These are phyloP conservation scores for Drosophila meridionalis DNA, from an alignment of 2,888 invertebrate species.

Conservation along the genomic window DNA sequence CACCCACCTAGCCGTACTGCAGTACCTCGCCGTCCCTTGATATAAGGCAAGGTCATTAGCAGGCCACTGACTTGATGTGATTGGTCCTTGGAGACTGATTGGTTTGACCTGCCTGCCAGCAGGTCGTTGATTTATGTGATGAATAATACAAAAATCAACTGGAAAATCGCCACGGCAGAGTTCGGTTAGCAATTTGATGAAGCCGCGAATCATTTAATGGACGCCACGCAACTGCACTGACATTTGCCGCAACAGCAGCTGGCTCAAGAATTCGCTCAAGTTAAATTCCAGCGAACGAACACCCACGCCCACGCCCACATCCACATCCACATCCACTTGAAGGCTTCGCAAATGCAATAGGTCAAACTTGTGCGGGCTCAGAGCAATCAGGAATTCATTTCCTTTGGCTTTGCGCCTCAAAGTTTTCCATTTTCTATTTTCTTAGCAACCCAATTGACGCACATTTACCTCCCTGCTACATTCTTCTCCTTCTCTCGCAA, in stretches of 20 bases:
- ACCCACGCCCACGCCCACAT: background rate
- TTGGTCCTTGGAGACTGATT: constrained; percentile 44
- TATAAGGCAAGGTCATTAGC: constrained; percentile 46
- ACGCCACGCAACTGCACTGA: constrained; percentile 1
- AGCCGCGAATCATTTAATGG: background rate
- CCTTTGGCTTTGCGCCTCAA: constrained; percentile 7
- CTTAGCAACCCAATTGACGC: background rate
- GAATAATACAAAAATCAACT: constrained; percentile 4
- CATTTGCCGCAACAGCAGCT: background rate
- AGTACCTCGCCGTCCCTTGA: background rate
- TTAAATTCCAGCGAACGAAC: background rate
- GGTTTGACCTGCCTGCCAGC: constrained; percentile 23
- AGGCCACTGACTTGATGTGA: constrained; percentile 53
- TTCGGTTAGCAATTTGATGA: constrained; percentile 19
- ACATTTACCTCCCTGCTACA: background rate
- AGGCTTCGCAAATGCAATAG: constrained; percentile 12
- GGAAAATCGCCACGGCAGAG: background rate
- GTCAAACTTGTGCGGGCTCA: constrained; percentile 2
- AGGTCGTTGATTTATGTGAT: constrained; percentile 49
- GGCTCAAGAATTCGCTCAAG: background rate
- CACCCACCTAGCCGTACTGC: background rate
- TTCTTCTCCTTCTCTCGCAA: rapidly evolving
- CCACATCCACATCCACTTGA: background rate
- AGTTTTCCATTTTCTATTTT: constrained; percentile 4
- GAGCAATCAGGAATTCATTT: constrained; percentile 6